These are phyloP conservation scores for Vollenhovia emeryi DNA, from an alignment of 1,140 invertebrate species.

Conservation along the genomic window DNA sequence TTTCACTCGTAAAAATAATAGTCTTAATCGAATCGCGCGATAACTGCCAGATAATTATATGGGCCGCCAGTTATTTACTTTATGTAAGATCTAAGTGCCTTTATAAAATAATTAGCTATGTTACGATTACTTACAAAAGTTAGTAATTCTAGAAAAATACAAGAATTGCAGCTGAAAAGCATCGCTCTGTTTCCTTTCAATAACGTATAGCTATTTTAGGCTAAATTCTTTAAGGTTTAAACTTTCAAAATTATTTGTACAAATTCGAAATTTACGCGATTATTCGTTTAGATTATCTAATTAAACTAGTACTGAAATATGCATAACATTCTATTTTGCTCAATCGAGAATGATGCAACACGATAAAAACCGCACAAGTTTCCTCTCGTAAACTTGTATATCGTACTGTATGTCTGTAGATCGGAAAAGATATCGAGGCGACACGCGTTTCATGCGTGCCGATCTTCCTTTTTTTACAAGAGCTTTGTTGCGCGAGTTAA, in stretches of 20 bases:
- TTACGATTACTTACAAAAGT: not conserved
- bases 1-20: not conserved
- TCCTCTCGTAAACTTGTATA: too few species aligned
- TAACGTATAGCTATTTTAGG: not conserved
- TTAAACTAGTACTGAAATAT: not conserved
- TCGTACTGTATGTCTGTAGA: not conserved
- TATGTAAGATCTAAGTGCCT: not conserved
- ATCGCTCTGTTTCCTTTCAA: not conserved
- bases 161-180: not conserved
- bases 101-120: not conserved
- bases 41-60: not conserved
- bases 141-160: not conserved
- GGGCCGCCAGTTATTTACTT: not conserved
- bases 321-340: not conserved
- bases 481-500: slow-evolving; percentile 13
- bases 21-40: not conserved
- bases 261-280: not conserved
- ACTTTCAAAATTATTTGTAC: not conserved
- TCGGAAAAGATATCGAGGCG: not conserved
- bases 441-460: not conserved
- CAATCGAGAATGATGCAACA: not conserved
- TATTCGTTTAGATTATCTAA: not conserved
- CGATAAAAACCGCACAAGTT: not conserved
- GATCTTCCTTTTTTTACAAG: not conserved
- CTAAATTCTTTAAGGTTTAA: not conserved